Evolutionary conservation across 2,113 vertebrate genomes (phyloP).

Genomic region (Platichthys flesus): DNA sequence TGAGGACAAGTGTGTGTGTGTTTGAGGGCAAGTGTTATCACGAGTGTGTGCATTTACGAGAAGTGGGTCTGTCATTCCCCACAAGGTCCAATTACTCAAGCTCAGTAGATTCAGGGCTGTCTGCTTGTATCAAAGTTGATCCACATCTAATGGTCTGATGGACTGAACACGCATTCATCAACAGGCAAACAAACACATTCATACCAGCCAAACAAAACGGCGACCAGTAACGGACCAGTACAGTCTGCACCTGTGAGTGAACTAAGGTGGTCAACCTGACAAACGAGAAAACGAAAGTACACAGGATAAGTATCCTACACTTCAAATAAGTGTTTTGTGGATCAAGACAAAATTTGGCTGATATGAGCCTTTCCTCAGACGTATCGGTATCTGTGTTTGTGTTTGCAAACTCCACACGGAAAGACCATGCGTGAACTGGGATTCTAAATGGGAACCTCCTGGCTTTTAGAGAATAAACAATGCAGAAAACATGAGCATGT

Average conservation of each 20-base stretch:
- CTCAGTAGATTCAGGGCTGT: slow-evolving; percentile 42
- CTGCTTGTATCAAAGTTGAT: slow-evolving; percentile 54
- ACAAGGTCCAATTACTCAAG: slow-evolving; percentile 63
- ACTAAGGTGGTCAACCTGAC: no score
- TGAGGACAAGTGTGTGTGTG: not conserved
- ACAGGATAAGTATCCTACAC: no score
- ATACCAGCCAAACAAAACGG: slow-evolving; percentile 9
- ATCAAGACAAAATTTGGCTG: no score
- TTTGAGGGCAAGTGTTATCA: not conserved
- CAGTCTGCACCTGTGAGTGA: no score
- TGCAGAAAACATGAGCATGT: not conserved
- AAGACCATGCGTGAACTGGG: no score
- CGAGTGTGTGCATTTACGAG: slow-evolving; percentile 21
- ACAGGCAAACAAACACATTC: slow-evolving; percentile 22
- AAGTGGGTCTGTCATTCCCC: slow-evolving; percentile 46
- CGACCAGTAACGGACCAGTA: not conserved
- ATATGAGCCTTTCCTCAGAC: no score
- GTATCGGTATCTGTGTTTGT: no score
- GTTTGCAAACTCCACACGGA: no score
- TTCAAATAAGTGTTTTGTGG: no score
- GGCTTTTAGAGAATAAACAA: not conserved
- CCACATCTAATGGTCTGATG: slow-evolving; percentile 35
- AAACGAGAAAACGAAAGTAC: no score
- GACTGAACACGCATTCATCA: slow-evolving; percentile 14
- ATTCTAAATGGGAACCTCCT: no score